Evolutionary conservation across 2,113 vertebrate species (phyloP).

Genomic region (Nematolebias whitei): DNA sequence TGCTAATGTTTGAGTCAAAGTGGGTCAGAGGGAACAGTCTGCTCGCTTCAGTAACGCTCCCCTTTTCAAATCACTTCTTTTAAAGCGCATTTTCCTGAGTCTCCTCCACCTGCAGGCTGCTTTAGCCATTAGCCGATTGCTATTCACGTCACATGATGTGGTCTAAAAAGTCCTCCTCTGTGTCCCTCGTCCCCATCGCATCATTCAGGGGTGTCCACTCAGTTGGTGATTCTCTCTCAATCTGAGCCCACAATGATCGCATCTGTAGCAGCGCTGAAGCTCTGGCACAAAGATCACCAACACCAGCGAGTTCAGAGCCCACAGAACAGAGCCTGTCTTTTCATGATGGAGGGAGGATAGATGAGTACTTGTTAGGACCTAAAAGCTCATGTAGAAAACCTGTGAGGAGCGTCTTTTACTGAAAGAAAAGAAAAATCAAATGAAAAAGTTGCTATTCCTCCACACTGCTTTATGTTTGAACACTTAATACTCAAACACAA

Average conservation of each 20-base stretch:
- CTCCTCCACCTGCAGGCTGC: conserved; percentile 66
- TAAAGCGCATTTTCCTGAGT: conserved; percentile 37
- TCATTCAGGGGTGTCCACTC: conserved; percentile 52
- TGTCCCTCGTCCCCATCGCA: conserved; percentile 41
- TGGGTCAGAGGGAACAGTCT: conserved; percentile 60
- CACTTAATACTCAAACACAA: too few species aligned
- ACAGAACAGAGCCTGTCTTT: conserved; percentile 35
- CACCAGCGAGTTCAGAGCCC: conserved; percentile 35
- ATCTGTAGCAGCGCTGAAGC: conserved; percentile 58
- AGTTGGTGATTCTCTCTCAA: conserved; percentile 32
- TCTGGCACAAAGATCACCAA: conserved; percentile 52
- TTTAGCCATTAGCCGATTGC: conserved; percentile 49
- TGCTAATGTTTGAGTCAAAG: conserved; percentile 57
- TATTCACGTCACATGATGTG: conserved; percentile 61
- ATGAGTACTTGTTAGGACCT: conserved; percentile 3
- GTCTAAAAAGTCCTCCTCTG: conserved; percentile 69
- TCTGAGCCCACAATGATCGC: conserved; percentile 60
- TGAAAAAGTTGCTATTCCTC: neutral
- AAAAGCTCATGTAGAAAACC: neutral
- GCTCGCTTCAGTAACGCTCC: conserved; percentile 34
- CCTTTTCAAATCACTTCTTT: conserved; percentile 22
- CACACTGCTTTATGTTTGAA: too few species aligned
- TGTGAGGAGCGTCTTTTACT: neutral
- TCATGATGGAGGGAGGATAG: conserved; percentile 37
- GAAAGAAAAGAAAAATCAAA: neutral